Evolutionary conservation across 2,113 vertebrate species (phyloP).

Genomic region (Charadrius vociferus): DNA sequence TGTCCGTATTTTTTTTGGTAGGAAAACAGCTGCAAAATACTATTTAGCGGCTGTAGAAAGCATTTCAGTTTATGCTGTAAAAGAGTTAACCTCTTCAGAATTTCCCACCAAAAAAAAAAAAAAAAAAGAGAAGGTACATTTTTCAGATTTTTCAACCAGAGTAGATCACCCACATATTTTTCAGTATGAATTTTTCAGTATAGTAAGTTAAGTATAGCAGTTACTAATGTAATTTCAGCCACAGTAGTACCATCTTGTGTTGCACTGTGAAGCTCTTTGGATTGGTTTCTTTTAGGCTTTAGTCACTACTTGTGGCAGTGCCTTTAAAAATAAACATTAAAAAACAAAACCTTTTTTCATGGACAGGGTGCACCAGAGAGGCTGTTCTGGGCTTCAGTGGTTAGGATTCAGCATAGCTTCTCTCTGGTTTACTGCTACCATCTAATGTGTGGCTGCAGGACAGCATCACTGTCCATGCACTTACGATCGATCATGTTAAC

Average conservation of each 20-base stretch:
- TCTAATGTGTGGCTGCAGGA: not conserved
- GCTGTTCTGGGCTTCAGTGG: not conserved
- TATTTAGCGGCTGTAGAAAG: not conserved
- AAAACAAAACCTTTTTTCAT: not conserved
- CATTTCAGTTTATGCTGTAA: not conserved
- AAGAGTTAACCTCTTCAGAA: not conserved
- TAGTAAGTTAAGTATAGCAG: not conserved
- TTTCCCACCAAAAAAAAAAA: not conserved
- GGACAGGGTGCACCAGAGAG: not conserved
- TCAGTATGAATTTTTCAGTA: not conserved
- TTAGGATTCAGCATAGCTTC: not conserved
- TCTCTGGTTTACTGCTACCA: not conserved
- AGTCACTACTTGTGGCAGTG: not conserved
- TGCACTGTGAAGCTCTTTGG: not conserved
- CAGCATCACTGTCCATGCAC: not conserved
- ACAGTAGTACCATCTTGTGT: not conserved
- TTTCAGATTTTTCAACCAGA: not conserved
- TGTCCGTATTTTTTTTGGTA: not conserved
- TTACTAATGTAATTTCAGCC: not conserved
- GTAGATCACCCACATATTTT: not conserved
- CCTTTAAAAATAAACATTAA: not conserved
- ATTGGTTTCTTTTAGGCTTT: not conserved
- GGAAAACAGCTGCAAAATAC: not conserved
- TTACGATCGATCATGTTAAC: not conserved
- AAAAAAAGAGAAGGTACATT: not conserved